phyloP scores from a whole-genome alignment of 2,797 vertebrate genomes.

The Cirrhinus molitorella region DNA sequence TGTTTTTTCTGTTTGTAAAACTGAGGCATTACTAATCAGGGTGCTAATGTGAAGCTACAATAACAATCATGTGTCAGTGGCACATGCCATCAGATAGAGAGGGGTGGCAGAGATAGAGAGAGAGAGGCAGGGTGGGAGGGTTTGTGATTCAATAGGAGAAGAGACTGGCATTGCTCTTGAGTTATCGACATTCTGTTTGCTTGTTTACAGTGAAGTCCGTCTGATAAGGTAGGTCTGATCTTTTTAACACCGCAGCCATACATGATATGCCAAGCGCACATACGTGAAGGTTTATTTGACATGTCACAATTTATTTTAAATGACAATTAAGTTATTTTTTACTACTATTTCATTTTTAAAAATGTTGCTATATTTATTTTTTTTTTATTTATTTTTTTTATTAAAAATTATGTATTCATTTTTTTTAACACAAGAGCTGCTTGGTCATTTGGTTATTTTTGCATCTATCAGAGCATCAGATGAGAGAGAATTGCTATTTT shows the following conservation, averaged over 20 bases:
- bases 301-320: background rate
- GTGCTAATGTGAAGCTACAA: constrained; percentile 33
- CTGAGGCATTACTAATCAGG: constrained; percentile 12
- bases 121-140: constrained; percentile 52
- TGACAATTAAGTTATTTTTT: too few species aligned
- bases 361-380: background rate
- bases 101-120: constrained; percentile 42
- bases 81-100: constrained; percentile 28
- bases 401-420: background rate
- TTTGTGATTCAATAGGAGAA: constrained; percentile 69
- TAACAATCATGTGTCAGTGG: constrained; percentile 34
- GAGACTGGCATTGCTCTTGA: constrained; percentile 62
- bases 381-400: background rate
- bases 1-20: constrained; percentile 10
- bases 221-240: constrained; percentile 75
- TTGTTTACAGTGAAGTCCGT: constrained; percentile 73
- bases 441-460: background rate
- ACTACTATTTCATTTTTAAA: background rate
- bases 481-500: background rate
- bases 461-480: background rate
- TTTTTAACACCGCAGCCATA: constrained; percentile 31
- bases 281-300: background rate
- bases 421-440: background rate
- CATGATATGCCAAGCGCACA: background rate
- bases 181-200: constrained; percentile 61